phyloP scores from a whole-genome alignment of 37 sponge, comb jelly and placozoan species.

The Petrosia ficiformis region DNA sequence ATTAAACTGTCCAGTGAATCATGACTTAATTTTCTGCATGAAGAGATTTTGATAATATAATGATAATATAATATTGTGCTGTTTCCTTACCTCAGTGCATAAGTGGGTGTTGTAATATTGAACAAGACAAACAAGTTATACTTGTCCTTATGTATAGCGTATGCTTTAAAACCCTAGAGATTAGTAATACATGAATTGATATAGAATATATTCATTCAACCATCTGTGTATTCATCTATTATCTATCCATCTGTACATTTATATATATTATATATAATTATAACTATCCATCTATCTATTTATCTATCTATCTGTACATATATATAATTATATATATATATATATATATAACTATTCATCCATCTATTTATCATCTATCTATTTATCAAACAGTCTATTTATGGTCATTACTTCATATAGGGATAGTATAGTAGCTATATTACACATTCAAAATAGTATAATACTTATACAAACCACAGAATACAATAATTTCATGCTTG shows the following conservation, averaged over 20 bases:
- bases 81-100: slow-evolving; percentile 46
- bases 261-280: slow-evolving; percentile 6
- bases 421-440: background rate
- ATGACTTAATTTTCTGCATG: background rate
- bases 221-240: too few species aligned
- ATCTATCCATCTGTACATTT: background rate
- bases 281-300: background rate
- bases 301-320: too few species aligned
- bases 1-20: too few species aligned
- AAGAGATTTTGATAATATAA: background rate
- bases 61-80: too few species aligned
- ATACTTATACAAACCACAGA: too few species aligned
- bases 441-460: too few species aligned
- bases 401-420: too few species aligned
- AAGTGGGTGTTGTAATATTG: slow-evolving; percentile 30
- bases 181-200: background rate
- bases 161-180: slow-evolving; percentile 48
- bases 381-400: too few species aligned
- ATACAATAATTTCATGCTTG: too few species aligned
- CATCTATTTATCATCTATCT: too few species aligned
- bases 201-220: background rate
- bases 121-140: slow-evolving; percentile 53
- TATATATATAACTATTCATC: too few species aligned
- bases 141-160: slow-evolving; percentile 35
- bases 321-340: background rate